phyloP scores from a whole-genome alignment of 1,140 invertebrate species.

The Cydia splendana region DNA sequence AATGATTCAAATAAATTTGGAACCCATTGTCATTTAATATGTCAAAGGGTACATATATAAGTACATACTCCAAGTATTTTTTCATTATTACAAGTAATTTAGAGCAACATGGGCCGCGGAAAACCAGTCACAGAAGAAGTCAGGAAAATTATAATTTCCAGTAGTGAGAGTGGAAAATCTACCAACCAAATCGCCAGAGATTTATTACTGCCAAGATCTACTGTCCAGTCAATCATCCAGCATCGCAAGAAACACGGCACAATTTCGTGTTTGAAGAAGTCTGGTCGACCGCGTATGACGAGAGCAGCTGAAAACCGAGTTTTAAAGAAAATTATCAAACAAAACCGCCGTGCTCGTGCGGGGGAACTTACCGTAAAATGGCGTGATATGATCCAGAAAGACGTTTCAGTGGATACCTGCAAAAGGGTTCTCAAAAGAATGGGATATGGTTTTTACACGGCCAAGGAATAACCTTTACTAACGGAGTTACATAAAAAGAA shows the following conservation, averaged over 20 bases:
- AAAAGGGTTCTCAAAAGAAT: slow-evolving; percentile 18
- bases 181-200: slow-evolving; percentile 3
- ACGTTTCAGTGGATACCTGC: slow-evolving; percentile 24
- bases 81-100: background rate
- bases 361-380: slow-evolving; percentile 25
- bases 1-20: background rate
- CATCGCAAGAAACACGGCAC: slow-evolving; percentile 13
- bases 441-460: background rate
- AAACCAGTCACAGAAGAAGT: slow-evolving; percentile 7
- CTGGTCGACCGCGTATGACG: slow-evolving; percentile 3
- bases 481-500: slow-evolving; percentile 4
- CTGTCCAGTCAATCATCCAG: background rate
- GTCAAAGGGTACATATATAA: background rate
- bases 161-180: background rate
- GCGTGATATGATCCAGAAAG: slow-evolving; percentile 17
- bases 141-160: background rate
- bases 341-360: background rate
- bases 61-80: background rate
- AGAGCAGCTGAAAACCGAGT: slow-evolving; percentile 11
- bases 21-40: background rate
- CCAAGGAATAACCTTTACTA: slow-evolving; percentile 25
- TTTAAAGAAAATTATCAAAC: background rate
- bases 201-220: slow-evolving; percentile 15
- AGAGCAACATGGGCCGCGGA: slow-evolving; percentile 18
- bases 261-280: slow-evolving; percentile 24